Evolutionary conservation across 1,140 invertebrate species (phyloP), one percentile per base, ranked within the genome.

Genomic region (Heliconius congener): DNA sequence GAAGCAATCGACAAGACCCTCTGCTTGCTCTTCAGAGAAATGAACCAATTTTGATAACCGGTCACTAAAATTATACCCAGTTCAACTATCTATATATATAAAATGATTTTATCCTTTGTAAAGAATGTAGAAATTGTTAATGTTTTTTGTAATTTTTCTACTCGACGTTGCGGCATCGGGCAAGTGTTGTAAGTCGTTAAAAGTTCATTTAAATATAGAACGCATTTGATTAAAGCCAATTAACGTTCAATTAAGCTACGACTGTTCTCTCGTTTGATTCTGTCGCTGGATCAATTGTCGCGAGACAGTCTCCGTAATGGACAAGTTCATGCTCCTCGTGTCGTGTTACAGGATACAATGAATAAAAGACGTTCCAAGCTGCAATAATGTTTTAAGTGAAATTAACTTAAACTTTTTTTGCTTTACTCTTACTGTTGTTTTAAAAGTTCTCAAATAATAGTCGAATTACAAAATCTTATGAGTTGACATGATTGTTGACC

Each of bases 201-300:
- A 91, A 92, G 91, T 91, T 93, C 91, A 91, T 93, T 93, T 94
- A 93, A 94, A 94, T 93, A 93, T 93, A 94, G 91, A 93, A 94
- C 91, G 91, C 91, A 93, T 94, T 94, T 93, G 92, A 94, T 94
- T 94, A 94, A 87, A 94, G 88, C 85, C 93, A 94, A 94, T 94
- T 94, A 94, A 93, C 84, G 86, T 88, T 88, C 90, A 94, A 94
- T 94, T 94, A 94, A 93, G 87, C 89, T 85, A 85, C 81, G 84
- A 85, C 83, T 76, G 86, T 86, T 87, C 90, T 89, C 88, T 90
- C 87, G 87, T 88, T 90, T 87, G 87, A 84, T 87, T 85, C 87
- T 82, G 87, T 85, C 83, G 85, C 79, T 85, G 86, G 84, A 85
- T 87, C 91, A 92, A 93, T 93, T 92, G 90, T 90, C 87, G 87